phyloP scores from a whole-genome alignment of 1,140 invertebrate species.

The Neodiprion fabricii region DNA sequence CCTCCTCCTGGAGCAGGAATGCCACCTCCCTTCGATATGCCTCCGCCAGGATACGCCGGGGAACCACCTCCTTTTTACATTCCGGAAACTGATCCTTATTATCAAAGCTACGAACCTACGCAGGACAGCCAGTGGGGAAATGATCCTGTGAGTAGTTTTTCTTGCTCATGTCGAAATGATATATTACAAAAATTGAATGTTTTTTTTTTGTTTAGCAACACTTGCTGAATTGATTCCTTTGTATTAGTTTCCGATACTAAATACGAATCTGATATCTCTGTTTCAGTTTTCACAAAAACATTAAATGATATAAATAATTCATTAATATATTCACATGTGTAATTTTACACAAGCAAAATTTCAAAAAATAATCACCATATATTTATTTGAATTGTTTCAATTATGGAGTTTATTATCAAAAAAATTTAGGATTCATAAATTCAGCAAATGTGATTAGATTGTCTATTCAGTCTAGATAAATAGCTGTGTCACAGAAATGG shows the following conservation, averaged over 20 bases:
- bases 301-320: neutral
- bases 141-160: slow-evolving; percentile 48
- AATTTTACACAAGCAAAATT: too few relatives aligned
- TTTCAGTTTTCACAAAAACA: too few relatives aligned
- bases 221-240: slow-evolving; percentile 1
- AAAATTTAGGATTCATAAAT: too few relatives aligned
- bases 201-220: slow-evolving; percentile 6
- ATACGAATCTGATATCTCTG: neutral
- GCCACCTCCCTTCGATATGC: slow-evolving; percentile 64
- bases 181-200: slow-evolving; percentile 17
- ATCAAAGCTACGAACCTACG: slow-evolving; percentile 75
- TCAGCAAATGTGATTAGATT: too few relatives aligned
- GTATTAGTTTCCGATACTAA: slow-evolving; percentile 13
- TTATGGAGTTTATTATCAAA: too few relatives aligned
- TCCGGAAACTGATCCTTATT: slow-evolving; percentile 69
- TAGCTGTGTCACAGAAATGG: too few relatives aligned
- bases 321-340: too few relatives aligned
- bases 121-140: slow-evolving; percentile 75
- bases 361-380: too few relatives aligned
- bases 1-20: slow-evolving; percentile 66
- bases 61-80: slow-evolving; percentile 63
- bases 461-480: too few relatives aligned
- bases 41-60: slow-evolving; percentile 62
- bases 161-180: neutral
- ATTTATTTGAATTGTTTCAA: too few relatives aligned